phyloP scores from a whole-genome alignment of 37 sponge, comb jelly and placozoan genomes.

The Eunapius fragilis region DNA sequence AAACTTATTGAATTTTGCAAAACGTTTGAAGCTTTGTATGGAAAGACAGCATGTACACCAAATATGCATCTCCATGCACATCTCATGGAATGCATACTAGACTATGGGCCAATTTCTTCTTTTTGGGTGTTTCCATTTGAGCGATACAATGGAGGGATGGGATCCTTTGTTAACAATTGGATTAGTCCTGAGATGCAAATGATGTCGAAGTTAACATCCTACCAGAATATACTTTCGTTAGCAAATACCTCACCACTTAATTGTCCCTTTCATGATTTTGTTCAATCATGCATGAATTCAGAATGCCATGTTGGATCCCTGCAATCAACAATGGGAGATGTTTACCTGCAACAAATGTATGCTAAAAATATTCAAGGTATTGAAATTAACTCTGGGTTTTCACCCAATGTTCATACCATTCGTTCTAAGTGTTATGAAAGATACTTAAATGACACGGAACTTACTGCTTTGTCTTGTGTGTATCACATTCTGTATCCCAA shows the following conservation, averaged over 20 bases:
- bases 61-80: conserved; percentile 63
- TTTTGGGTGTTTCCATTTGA: conserved; percentile 72
- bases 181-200: conserved; percentile 44
- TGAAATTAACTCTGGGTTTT: background rate
- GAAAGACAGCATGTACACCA: conserved; percentile 21
- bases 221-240: conserved; percentile 4
- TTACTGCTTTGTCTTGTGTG: background rate
- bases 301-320: background rate
- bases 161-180: conserved; percentile 54
- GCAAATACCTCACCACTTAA: background rate
- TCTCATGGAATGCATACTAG: conserved; percentile 37
- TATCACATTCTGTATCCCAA: background rate
- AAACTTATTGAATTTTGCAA: conserved; percentile 23
- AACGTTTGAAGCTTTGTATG: conserved; percentile 28
- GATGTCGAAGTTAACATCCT: conserved; percentile 31
- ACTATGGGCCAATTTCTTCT: conserved; percentile 52
- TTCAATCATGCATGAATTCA: background rate
- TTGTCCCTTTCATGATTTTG: background rate
- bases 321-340: background rate
- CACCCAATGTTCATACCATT: background rate
- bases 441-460: background rate
- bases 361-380: background rate
- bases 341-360: background rate
- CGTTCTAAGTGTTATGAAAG: background rate
- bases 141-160: conserved; percentile 56